phyloP scores from a whole-genome alignment of 2,888 invertebrate species.

The Macropis europaea region DNA sequence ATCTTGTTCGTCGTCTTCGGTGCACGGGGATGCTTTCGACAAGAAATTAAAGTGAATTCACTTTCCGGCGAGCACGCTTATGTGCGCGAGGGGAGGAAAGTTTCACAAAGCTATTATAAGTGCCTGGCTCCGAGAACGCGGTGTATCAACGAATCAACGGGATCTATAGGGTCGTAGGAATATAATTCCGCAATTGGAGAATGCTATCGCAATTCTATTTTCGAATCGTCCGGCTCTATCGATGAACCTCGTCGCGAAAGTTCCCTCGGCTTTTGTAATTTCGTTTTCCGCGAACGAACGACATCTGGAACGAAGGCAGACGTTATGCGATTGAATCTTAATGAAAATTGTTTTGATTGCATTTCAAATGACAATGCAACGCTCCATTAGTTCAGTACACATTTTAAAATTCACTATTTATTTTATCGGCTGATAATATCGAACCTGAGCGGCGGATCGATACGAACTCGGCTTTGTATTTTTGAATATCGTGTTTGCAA shows the following conservation, averaged over 20 bases:
- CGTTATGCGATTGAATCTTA: too few species aligned
- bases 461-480: too few species aligned
- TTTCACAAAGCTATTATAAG: slow-evolving; percentile 26
- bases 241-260: background rate
- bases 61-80: slow-evolving; percentile 12
- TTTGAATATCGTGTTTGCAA: too few species aligned
- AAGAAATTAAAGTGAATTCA: slow-evolving; percentile 37
- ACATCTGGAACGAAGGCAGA: background rate
- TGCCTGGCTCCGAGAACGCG: background rate
- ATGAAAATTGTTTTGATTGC: too few species aligned
- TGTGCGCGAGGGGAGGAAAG: slow-evolving; percentile 10
- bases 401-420: too few species aligned
- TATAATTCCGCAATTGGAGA: slow-evolving; percentile 1
- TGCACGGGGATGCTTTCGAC: slow-evolving; percentile 21
- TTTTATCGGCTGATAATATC: too few species aligned
- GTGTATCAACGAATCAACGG: slow-evolving; percentile 14
- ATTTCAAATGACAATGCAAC: too few species aligned
- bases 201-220: slow-evolving; percentile 22
- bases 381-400: too few species aligned
- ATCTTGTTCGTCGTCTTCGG: slow-evolving; percentile 10
- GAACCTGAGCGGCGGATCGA: too few species aligned
- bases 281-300: background rate
- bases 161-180: slow-evolving; percentile 1
- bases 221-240: slow-evolving; percentile 1
- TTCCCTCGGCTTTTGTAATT: background rate